Evolutionary conservation across 2,888 invertebrate genomes (phyloP).

Genomic region (Lepetodrilus schrolli): DNA sequence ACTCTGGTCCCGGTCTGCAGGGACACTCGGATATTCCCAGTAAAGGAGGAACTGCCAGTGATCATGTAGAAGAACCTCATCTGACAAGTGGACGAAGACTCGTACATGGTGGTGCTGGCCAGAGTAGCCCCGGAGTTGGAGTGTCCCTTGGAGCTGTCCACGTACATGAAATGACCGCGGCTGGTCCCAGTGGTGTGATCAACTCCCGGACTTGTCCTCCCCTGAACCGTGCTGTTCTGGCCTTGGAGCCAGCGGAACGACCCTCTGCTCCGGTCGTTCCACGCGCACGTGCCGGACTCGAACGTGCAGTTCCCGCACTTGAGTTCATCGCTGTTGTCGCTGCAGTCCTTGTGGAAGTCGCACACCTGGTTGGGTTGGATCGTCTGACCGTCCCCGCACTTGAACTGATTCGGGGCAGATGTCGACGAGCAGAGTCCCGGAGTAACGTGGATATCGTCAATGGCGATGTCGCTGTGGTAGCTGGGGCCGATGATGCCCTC

Average conservation of each 20-base stretch:
- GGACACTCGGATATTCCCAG: conserved; percentile 26
- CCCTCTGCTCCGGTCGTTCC: conserved; percentile 57
- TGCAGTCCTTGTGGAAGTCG: conserved; percentile 63
- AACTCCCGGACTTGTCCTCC: conserved; percentile 53
- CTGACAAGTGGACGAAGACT: conserved; percentile 89
- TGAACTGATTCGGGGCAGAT: conserved; percentile 39
- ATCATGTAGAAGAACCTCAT: conserved; percentile 45
- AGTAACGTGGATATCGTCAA: conserved; percentile 61
- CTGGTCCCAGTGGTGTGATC: conserved; percentile 62
- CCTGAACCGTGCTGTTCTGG: conserved; percentile 50
- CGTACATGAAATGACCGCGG: conserved; percentile 80
- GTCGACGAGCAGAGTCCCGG: conserved; percentile 51
- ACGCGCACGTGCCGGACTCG: conserved; percentile 57
- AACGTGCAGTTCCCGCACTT: conserved; percentile 69
- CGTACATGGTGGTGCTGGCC: conserved; percentile 52
- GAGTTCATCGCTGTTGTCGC: conserved; percentile 59
- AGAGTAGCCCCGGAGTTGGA: conserved; percentile 48
- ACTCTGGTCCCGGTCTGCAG: conserved; percentile 29
- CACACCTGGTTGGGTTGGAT: conserved; percentile 52
- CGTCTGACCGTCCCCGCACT: conserved; percentile 35
- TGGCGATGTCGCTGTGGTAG: conserved; percentile 59
- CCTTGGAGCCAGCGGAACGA: conserved; percentile 58
- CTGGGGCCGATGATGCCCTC: conserved; percentile 59
- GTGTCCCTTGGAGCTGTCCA: conserved; percentile 80
- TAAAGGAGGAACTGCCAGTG: neutral